A percentile compares a stretch with the other conserved stretches of the same genome.
Conservation (phyloP, 2,113 vertebrate species). For the Stigmatopora argus region DNA sequence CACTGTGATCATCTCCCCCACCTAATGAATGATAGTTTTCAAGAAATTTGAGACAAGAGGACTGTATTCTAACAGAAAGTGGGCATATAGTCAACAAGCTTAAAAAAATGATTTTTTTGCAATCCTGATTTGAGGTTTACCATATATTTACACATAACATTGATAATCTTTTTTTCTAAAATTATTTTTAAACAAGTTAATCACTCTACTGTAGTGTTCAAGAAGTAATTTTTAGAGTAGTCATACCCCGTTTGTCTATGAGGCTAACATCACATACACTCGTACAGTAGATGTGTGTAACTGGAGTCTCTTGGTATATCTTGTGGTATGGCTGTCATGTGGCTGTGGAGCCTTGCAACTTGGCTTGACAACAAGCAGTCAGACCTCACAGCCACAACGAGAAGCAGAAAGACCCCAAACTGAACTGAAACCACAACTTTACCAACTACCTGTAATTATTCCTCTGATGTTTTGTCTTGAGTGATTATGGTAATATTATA, state of each 20-base stretch:
- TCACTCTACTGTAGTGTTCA: no score
- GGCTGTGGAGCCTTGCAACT: slow-evolving; percentile 34
- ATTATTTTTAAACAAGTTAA: no score
- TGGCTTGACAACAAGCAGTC: slow-evolving; percentile 24
- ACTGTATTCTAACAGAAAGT: no score
- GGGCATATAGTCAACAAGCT: no score
- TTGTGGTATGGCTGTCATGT: slow-evolving; percentile 41
- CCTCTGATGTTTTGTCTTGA: not conserved
- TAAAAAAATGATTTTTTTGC: slow-evolving; percentile 13
- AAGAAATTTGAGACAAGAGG: no score
- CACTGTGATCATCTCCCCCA: no score
- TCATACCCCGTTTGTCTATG: slow-evolving; percentile 8
- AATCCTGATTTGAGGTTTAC: slow-evolving; percentile 20
- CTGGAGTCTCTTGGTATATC: slow-evolving; percentile 44
- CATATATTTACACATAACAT: no score
- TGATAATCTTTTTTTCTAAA: no score
- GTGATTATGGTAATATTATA: slow-evolving; percentile 2
- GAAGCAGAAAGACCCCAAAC: slow-evolving; percentile 16
- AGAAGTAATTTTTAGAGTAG: not conserved
- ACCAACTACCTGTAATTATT: slow-evolving; percentile 7
- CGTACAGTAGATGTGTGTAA: slow-evolving; percentile 30
- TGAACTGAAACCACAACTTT: slow-evolving; percentile 12
- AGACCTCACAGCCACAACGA: slow-evolving; percentile 26
- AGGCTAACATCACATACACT: slow-evolving; percentile 39
- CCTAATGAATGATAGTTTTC: no score